phyloP scores from a whole-genome alignment of 2,113 vertebrate species.

The Syngnathus floridae region DNA sequence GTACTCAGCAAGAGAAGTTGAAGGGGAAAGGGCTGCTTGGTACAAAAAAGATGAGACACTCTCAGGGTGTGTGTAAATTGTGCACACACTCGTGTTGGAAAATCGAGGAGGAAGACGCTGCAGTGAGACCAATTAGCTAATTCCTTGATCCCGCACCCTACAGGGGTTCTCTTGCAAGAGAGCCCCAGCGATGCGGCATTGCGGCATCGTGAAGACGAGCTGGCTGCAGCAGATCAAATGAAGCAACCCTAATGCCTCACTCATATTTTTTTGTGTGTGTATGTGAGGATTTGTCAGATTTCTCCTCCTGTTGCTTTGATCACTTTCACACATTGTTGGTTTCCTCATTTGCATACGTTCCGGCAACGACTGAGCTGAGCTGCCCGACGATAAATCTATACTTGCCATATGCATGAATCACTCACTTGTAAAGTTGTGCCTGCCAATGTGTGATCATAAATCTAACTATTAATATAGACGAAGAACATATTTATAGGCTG shows the following conservation, averaged over 20 bases:
- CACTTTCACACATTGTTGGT: conserved; percentile 12
- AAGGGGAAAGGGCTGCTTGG: neutral
- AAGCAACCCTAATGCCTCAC: neutral
- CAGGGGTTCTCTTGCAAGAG: conserved; percentile 24
- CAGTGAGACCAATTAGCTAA: conserved; percentile 52
- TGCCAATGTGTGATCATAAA: neutral
- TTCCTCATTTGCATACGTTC: conserved; percentile 9
- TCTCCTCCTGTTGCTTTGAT: conserved; percentile 32
- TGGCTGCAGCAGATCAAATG: conserved; percentile 15
- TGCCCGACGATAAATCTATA: neutral
- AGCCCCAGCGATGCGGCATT: conserved; percentile 18
- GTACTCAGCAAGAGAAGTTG: neutral
- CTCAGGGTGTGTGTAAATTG: neutral
- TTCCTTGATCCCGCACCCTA: conserved; percentile 25
- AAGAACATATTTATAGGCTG: too few species aligned
- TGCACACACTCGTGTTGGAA: conserved; percentile 1
- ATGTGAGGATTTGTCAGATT: conserved; percentile 29
- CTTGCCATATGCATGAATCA: neutral
- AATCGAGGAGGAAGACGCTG: conserved; percentile 18
- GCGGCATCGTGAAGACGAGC: conserved; percentile 13
- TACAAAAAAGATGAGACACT: conserved; percentile 2
- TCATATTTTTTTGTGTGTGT: conserved; percentile 5
- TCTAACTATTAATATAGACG: neutral
- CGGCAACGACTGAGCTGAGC: neutral
- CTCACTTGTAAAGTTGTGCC: neutral